These are phyloP conservation scores for Syrmaticus mikado DNA, from an alignment of 2,113 vertebrate species.

Conservation along the genomic window DNA sequence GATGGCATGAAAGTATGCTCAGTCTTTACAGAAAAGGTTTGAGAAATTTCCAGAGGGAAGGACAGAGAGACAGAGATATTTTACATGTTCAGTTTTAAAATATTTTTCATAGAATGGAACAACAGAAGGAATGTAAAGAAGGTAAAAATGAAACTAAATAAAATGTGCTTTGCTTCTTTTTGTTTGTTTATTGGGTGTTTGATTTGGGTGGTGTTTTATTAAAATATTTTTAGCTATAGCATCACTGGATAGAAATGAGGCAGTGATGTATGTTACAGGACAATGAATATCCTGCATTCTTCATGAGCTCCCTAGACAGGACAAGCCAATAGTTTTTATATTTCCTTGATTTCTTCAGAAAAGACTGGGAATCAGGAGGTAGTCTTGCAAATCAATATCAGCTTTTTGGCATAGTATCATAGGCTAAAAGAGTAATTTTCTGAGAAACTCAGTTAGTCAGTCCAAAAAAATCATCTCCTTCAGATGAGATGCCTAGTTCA, in stretches of 20 bases:
- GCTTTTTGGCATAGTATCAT: background rate
- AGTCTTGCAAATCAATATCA: background rate
- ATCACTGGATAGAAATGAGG: background rate
- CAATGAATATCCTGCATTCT: background rate
- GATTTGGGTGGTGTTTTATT: background rate
- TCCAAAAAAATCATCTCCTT: background rate
- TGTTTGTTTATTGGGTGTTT: background rate
- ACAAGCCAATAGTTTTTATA: background rate
- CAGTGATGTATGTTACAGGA: background rate
- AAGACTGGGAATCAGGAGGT: background rate
- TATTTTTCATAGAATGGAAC: background rate
- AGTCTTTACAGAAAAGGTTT: background rate
- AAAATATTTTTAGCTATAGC: rapidly evolving
- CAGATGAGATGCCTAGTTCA: rapidly evolving
- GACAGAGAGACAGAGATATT: background rate
- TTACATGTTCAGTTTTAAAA: background rate
- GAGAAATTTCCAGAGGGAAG: background rate
- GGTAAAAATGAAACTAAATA: background rate
- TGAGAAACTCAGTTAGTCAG: background rate
- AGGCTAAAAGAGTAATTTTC: background rate
- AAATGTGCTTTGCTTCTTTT: background rate
- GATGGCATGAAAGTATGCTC: background rate
- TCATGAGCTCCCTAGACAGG: background rate
- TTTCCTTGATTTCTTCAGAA: background rate
- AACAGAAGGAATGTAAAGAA: background rate